Base-by-base conservation (phyloP, 2,797 vertebrate genomes). In the Sandelia bainsii region DNA sequence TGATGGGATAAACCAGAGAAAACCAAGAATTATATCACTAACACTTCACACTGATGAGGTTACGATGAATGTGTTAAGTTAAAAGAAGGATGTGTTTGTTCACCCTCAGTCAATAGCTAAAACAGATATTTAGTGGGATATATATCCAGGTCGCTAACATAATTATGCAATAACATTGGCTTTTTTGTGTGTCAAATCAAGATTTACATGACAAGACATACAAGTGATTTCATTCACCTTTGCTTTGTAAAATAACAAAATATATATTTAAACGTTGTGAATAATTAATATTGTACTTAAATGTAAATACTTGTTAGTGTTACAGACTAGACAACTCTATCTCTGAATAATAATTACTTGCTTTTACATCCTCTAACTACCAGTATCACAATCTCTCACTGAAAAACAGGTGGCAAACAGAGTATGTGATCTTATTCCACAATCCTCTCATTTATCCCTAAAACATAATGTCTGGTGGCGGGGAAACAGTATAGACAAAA, bases 1-100 rank as follows among this genome's bases (percentile, higher is more conserved):
- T 99, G 96, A 95, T 93, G 91, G 89, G 91, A 93, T 57, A 82
- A 79, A 81, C 65, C 10, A 77, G 68, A 45, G 37, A 16, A 66
- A 73, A 75, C 5, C 56, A 66, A 70, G 5, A 79, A 80, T 85
- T 78, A 83, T 19, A 86, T 67, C 58, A 75, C 14, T n/a, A 58
- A 69, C 42, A 83, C 16, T 63, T 72, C 25, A 69, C 22, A 62
- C 13, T 59, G 27, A 59, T 14, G 17, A 20, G 37, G 17, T 72
- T 61, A 52, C 39, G 17, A 48, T 45, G 17, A 29, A 27, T 27
- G 34, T 9, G 39, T 27, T 34, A 46, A 34, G 5, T 34, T 51
- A 3, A 4, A 22, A 17, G 39, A 22, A 62, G 32, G 69, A 11
- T 37, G 37, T 60, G 7, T 34, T 4, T 46, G 65, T 45, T 20